Percentiles rank a stretch among this genome's conserved stretches.
Evolutionary conservation across 2,113 vertebrate species (phyloP).

Genomic region (Trematocara marginatum): DNA sequence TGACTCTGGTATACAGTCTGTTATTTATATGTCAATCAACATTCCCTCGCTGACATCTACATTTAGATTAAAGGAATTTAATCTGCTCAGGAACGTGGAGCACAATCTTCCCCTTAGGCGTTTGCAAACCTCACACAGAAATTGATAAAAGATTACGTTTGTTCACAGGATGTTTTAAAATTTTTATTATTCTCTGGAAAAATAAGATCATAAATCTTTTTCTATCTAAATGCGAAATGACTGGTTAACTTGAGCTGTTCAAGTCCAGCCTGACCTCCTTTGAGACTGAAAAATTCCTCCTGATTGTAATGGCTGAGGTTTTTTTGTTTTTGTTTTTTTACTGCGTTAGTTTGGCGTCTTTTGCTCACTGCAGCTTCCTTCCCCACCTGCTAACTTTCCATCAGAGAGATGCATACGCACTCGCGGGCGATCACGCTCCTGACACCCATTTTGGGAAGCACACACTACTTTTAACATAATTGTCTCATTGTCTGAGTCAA

Average conservation of each 20-base stretch:
- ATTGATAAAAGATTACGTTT: neutral
- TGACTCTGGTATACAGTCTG: neutral
- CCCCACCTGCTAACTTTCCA: conserved; percentile 40
- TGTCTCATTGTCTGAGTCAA: conserved; percentile 64
- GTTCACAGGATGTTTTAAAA: neutral
- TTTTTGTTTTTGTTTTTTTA: neutral
- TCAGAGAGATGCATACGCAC: neutral
- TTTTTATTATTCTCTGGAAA: neutral
- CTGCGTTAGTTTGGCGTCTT: conserved; percentile 9
- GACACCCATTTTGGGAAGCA: conserved; percentile 64
- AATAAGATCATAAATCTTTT: neutral
- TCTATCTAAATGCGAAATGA: neutral
- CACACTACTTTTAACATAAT: conserved; percentile 69
- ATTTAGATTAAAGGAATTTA: neutral
- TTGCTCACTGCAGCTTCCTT: conserved; percentile 3
- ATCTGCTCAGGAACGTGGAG: neutral
- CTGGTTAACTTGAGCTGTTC: conserved; percentile 9
- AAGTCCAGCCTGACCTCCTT: conserved; percentile 9
- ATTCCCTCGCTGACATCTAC: neutral
- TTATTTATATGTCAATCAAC: neutral
- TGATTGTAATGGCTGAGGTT: neutral
- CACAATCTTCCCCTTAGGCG: neutral
- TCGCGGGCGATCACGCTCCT: neutral
- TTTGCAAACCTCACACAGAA: neutral
- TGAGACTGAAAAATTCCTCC: conserved; percentile 1